A percentile compares a stretch with the other conserved stretches of the same genome.
Evolutionary conservation across 2,888 invertebrate genomes (phyloP).

Genomic region (Drosophila paranaensis): DNA sequence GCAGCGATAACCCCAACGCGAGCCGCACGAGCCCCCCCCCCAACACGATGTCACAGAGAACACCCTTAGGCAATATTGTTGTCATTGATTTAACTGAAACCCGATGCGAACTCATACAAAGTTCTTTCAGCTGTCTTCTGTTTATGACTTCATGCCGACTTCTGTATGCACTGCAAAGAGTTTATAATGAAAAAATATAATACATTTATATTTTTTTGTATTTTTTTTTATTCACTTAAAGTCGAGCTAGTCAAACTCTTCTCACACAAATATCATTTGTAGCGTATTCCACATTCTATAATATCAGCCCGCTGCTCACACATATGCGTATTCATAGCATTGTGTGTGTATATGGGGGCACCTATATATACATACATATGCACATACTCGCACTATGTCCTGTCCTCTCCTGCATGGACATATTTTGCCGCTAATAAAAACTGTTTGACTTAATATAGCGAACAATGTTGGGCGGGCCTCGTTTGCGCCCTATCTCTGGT

Average conservation of each 20-base stretch:
- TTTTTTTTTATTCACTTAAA: no score
- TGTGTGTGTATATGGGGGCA: neutral
- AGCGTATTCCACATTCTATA: neutral
- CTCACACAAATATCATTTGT: no score
- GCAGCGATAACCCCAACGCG: slow-evolving; percentile 39
- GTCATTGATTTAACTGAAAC: slow-evolving; percentile 55
- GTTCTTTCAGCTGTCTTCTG: slow-evolving; percentile 24
- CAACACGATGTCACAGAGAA: neutral
- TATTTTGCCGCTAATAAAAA: slow-evolving; percentile 44
- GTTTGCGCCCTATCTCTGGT: neutral
- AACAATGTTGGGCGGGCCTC: slow-evolving; percentile 28
- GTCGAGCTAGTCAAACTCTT: no score
- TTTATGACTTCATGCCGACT: neutral
- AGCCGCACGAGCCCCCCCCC: neutral
- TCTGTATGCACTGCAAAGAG: slow-evolving; percentile 4
- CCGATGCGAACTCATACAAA: slow-evolving; percentile 34
- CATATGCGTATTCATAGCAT: neutral
- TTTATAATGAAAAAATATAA: neutral
- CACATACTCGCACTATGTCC: neutral
- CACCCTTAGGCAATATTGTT: slow-evolving; percentile 54
- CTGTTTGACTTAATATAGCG: slow-evolving; percentile 42
- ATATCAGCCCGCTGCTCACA: neutral
- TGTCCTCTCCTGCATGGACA: slow-evolving; percentile 1
- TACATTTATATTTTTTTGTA: no score
- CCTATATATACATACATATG: neutral